phyloP scores from a whole-genome alignment of 2,888 invertebrate species.

The Pogonocherus hispidulus region DNA sequence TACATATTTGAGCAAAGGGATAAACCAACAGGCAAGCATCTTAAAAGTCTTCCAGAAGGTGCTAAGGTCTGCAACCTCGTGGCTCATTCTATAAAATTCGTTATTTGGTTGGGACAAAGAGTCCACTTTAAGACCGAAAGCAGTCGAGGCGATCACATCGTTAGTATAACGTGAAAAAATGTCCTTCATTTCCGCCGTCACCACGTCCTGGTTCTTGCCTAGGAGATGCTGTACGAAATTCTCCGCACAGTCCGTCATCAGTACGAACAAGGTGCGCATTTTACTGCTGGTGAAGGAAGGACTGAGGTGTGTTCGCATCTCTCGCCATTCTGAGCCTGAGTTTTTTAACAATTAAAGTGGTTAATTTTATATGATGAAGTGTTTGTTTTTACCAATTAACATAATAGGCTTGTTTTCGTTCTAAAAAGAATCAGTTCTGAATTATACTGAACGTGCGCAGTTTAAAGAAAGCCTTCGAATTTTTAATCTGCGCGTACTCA shows the following conservation, averaged over 20 bases:
- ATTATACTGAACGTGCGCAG: too few relatives aligned
- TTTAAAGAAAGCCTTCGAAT: too few relatives aligned
- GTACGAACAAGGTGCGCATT: constrained; percentile 59
- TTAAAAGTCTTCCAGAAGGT: constrained; percentile 41
- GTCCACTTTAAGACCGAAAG: constrained; percentile 64
- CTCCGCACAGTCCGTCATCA: constrained; percentile 48
- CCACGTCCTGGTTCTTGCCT: constrained; percentile 48
- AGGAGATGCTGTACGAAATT: constrained; percentile 38
- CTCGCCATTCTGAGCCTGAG: constrained; percentile 2
- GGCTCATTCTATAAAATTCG: constrained; percentile 71
- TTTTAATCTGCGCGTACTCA: too few relatives aligned
- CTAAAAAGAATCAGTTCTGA: too few relatives aligned
- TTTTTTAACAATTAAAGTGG: too few relatives aligned
- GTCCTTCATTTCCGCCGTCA: constrained; percentile 68
- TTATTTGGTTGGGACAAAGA: constrained; percentile 71
- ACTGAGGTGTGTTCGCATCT: constrained; percentile 56
- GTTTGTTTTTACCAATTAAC: too few relatives aligned
- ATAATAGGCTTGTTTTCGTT: too few relatives aligned
- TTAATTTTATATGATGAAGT: too few relatives aligned
- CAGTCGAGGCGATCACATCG: constrained; percentile 69
- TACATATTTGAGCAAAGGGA: not conserved
- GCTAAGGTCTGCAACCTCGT: constrained; percentile 58
- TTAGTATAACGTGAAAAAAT: constrained; percentile 68
- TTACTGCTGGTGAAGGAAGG: constrained; percentile 62
- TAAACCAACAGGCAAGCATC: constrained; percentile 33